A percentile compares a stretch with the other conserved stretches of the same genome.
phyloP scores from a whole-genome alignment of 2,113 vertebrate species.

The Nerophis lumbriciformis region DNA sequence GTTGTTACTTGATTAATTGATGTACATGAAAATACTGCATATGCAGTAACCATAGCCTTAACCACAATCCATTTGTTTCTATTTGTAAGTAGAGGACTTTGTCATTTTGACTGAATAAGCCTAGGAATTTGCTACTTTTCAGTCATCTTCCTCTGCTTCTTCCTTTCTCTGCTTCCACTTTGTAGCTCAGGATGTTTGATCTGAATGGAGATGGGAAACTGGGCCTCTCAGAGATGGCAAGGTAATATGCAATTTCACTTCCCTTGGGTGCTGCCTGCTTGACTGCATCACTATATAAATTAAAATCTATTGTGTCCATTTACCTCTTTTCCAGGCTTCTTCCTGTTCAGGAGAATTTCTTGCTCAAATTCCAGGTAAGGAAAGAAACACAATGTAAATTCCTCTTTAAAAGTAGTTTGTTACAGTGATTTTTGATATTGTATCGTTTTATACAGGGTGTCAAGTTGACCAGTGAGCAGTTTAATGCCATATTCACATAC shows the following conservation, averaged over 20 bases:
- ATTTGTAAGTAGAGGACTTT: not conserved
- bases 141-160: constrained; percentile 11
- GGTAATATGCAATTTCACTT: constrained; percentile 67
- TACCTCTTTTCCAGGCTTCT: constrained; percentile 75
- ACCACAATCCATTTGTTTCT: constrained; percentile 3
- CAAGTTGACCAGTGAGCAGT: constrained; percentile 87
- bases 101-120: constrained; percentile 11
- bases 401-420: not conserved
- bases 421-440: not conserved
- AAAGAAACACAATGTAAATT: not conserved
- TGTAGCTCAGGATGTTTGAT: constrained; percentile 93
- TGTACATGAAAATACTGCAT: not conserved
- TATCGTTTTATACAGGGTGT: constrained; percentile 77
- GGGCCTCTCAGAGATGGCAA: constrained; percentile 94
- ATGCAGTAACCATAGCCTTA: constrained; percentile 1
- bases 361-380: constrained; percentile 94
- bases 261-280: constrained; percentile 16
- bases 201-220: constrained; percentile 94
- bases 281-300: constrained; percentile 26
- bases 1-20: constrained; percentile 4
- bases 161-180: constrained; percentile 23
- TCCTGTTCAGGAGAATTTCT: constrained; percentile 95
- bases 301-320: constrained; percentile 25
- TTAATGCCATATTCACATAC: constrained; percentile 90
- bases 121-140: constrained; percentile 9